A percentile compares a stretch with the other conserved stretches of the same genome.
These are phyloP conservation scores for Aurelia coerulea DNA, from an alignment of 30 jellyfish, hydroid and myxozoan species.

Conservation along the genomic window DNA sequence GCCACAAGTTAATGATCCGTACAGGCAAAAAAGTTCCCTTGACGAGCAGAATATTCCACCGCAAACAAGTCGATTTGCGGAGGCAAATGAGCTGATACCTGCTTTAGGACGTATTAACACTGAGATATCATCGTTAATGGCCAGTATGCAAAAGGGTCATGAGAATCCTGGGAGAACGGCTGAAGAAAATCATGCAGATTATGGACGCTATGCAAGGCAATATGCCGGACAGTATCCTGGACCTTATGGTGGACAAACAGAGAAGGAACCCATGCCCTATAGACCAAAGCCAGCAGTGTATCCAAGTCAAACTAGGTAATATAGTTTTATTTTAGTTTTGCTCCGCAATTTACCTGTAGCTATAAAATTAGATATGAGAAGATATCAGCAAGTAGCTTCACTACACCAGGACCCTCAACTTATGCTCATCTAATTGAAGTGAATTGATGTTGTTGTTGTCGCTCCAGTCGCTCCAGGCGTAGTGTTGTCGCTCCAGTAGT, in stretches of 20 bases:
- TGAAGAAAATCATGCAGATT: too few species aligned
- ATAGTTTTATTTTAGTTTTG: too few species aligned
- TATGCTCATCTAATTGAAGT: too few species aligned
- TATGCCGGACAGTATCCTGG: slow-evolving; percentile 8
- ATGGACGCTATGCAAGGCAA: too few species aligned
- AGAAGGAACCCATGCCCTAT: not conserved
- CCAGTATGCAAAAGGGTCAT: slow-evolving; percentile 3
- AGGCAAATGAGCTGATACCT: slow-evolving; percentile 36
- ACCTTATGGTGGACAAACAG: not conserved
- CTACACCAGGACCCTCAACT: too few species aligned
- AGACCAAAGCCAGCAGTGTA: not conserved
- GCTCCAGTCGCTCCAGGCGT: too few species aligned
- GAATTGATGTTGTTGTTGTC: too few species aligned
- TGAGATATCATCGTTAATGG: slow-evolving; percentile 40
- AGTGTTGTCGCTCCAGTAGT: too few species aligned
- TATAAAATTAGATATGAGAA: too few species aligned
- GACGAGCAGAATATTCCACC: not conserved
- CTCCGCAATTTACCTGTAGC: too few species aligned
- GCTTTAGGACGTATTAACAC: slow-evolving; percentile 51
- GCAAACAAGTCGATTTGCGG: not conserved
- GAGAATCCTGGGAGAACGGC: not conserved
- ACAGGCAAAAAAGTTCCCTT: not conserved
- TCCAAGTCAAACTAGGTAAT: too few species aligned
- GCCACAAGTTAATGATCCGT: not conserved
- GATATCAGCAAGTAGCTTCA: too few species aligned